phyloP scores from a whole-genome alignment of 2,113 vertebrate species.

The Cacatua alba region DNA sequence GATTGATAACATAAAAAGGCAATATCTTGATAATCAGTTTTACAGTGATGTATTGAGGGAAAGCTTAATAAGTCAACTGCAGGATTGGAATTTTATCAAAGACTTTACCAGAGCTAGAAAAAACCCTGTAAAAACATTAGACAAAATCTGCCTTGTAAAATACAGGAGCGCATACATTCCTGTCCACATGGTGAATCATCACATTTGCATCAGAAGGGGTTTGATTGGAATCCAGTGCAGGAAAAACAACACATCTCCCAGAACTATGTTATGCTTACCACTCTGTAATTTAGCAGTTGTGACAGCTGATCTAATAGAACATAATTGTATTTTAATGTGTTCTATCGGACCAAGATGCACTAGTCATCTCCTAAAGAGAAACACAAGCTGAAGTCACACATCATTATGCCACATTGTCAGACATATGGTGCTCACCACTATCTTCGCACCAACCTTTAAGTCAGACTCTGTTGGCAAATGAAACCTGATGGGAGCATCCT shows the following conservation, averaged over 20 bases:
- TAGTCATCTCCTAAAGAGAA: constrained; percentile 63
- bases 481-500: background rate
- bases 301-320: constrained; percentile 60
- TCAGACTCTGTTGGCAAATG: background rate
- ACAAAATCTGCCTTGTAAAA: too few relatives aligned
- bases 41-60: too few relatives aligned
- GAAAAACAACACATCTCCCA: background rate
- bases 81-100: too few relatives aligned
- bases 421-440: background rate
- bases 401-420: background rate
- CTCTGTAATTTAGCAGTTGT: constrained; percentile 43
- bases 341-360: constrained; percentile 44
- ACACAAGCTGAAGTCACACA: constrained; percentile 38
- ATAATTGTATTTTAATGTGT: constrained; percentile 61
- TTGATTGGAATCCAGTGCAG: too few relatives aligned
- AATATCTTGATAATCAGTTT: too few relatives aligned
- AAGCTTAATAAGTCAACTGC: too few relatives aligned
- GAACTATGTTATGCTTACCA: constrained; percentile 4
- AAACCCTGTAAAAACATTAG: too few relatives aligned
- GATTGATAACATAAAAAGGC: too few relatives aligned
- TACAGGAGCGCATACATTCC: too few relatives aligned
- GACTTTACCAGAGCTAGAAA: too few relatives aligned
- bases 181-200: too few relatives aligned
- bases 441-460: background rate
- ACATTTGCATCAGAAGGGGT: too few relatives aligned